Conservation (phyloP, 2,797 vertebrate species). For the Sitta carolinensis region DNA sequence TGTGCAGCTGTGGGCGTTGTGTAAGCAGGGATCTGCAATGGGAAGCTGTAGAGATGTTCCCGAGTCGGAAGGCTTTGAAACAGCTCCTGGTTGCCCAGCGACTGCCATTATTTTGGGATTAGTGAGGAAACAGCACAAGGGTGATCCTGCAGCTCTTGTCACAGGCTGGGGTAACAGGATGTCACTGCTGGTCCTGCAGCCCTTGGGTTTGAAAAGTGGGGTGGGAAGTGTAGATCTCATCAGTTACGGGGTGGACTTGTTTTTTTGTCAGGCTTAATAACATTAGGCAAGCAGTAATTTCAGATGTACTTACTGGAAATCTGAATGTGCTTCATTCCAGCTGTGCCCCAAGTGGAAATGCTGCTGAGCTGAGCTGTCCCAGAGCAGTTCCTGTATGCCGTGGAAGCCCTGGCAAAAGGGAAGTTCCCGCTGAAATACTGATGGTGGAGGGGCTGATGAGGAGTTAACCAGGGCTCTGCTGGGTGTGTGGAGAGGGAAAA, state of each 20-base stretch:
- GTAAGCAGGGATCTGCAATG: rapidly evolving
- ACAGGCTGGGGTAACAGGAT: no score
- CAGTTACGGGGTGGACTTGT: rapidly evolving
- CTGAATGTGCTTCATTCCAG: neutral
- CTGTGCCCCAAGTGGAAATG: neutral
- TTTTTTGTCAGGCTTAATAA: neutral
- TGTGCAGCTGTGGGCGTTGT: neutral
- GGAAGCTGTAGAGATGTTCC: neutral
- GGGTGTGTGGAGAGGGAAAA: no score
- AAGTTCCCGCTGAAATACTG: rapidly evolving
- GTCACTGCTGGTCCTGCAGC: neutral
- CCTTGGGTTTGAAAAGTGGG: rapidly evolving
- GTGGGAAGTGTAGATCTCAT: rapidly evolving
- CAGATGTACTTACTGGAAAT: neutral
- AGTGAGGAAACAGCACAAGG: rapidly evolving
- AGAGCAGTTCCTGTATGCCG: rapidly evolving
- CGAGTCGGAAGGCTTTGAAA: neutral
- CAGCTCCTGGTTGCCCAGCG: neutral
- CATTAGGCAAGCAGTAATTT: neutral
- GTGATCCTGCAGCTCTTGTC: neutral
- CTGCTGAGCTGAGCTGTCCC: rapidly evolving
- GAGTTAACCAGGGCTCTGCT: rapidly evolving
- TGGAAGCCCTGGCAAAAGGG: neutral
- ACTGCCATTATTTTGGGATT: neutral
- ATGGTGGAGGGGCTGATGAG: neutral